A percentile compares a stretch with the other conserved stretches of the same genome.
Evolutionary conservation across 2,113 vertebrate genomes (phyloP).

Genomic region (Hucho hucho): DNA sequence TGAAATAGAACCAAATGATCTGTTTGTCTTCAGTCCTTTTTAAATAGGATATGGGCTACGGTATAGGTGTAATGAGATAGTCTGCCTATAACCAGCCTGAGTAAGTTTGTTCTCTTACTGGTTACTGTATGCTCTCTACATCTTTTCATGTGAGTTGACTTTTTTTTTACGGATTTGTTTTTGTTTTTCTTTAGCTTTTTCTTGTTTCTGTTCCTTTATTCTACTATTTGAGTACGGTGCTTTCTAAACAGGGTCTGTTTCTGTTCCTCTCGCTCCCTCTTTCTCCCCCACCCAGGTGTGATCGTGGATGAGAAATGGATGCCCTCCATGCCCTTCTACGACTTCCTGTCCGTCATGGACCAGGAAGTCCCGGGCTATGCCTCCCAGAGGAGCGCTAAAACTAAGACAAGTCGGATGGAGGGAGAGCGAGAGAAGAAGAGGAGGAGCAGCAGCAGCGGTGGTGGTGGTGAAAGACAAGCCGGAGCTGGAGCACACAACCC

Average conservation of each 20-base stretch:
- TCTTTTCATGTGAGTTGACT: too few species aligned
- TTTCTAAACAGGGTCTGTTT: background rate
- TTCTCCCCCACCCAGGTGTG: conserved; percentile 62
- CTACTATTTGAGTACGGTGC: too few species aligned
- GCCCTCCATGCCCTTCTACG: conserved; percentile 79
- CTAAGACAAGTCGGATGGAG: background rate
- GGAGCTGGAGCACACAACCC: background rate
- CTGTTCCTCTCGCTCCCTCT: background rate
- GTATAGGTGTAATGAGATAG: too few species aligned
- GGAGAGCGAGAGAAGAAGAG: background rate
- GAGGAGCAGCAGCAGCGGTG: conserved; percentile 1
- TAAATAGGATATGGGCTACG: too few species aligned
- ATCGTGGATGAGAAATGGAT: conserved; percentile 80
- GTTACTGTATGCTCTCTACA: too few species aligned
- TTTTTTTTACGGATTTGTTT: too few species aligned
- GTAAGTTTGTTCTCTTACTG: too few species aligned
- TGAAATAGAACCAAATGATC: too few species aligned
- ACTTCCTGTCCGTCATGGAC: conserved; percentile 90
- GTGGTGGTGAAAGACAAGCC: conserved; percentile 3
- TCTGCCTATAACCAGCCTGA: too few species aligned
- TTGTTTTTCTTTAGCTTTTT: too few species aligned
- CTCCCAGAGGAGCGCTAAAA: conserved; percentile 25
- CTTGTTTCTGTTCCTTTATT: too few species aligned
- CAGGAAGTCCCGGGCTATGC: conserved; percentile 51
- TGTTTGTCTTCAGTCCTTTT: too few species aligned